Evolutionary conservation across 2,888 invertebrate genomes (phyloP).

Genomic region (Dryadula phaetusa): DNA sequence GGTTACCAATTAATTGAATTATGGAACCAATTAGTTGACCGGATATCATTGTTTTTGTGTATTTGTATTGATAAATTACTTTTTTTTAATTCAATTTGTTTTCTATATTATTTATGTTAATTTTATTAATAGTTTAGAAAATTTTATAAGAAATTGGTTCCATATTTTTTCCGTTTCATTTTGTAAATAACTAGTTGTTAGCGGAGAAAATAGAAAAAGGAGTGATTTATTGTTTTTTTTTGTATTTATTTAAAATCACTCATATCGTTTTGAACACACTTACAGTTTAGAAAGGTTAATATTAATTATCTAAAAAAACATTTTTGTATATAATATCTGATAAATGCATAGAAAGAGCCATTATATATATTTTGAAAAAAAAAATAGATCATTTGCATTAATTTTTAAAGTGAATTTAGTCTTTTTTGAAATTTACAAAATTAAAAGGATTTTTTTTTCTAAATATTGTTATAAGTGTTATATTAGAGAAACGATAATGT

Average conservation of each 20-base stretch:
- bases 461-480: slow-evolving; percentile 3
- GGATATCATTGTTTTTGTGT: background rate
- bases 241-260: too few relatives aligned
- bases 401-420: background rate
- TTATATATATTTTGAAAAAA: slow-evolving; percentile 1
- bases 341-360: slow-evolving; percentile 10
- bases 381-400: background rate
- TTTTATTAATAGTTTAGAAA: too few relatives aligned
- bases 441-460: background rate
- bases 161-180: background rate
- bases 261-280: too few relatives aligned
- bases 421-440: slow-evolving; percentile 6
- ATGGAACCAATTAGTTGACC: background rate
- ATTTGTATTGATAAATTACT: too few relatives aligned
- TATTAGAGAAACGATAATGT: slow-evolving; percentile 8
- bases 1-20: background rate
- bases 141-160: background rate
- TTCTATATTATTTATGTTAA: background rate
- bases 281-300: too few relatives aligned
- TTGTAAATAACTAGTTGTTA: background rate
- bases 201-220: background rate
- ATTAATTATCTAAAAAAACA: background rate
- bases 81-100: too few relatives aligned
- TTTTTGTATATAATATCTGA: background rate
- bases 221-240: too few relatives aligned